Base-by-base conservation (phyloP, 2,888 invertebrate genomes). In the Sycophila texana region DNA sequence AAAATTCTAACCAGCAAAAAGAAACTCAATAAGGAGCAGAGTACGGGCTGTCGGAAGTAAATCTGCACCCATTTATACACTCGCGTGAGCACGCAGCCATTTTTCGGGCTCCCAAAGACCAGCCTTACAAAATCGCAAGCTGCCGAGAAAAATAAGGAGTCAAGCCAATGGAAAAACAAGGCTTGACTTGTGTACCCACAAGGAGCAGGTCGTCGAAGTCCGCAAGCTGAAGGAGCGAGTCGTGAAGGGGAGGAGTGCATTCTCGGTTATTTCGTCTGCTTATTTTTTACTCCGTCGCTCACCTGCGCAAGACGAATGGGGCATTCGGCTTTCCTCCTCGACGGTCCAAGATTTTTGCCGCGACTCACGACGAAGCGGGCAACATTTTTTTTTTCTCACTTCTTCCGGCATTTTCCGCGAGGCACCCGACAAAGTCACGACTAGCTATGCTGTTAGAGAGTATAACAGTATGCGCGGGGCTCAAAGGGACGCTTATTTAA, bases 401-500 rank as follows among this genome's bases (percentile, higher is more conserved):
- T 7, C 39, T 39, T 7, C 5, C 5, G 39, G 39, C 3, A 7
- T 39, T 2, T 5, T 39, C 7, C 39, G 39, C 39, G 39, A 5
- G 39, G 39, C 39, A 39, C 4, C 39, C 39, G 5, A 39, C 39
- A 3, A 26, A 26, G 4, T 39, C 5, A 4, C 4, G 39, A 39
- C 39, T 39, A 4, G 3, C 5, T 39, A 39, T 4, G 39, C 39
- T 39, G 39, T 39, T 39, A 39, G 39, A 0, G 39, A 7, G 39
- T 39, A 39, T 39, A 39, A 39, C 1, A 4, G 39, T 7, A 0
- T 39, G 5, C 39, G 0, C 13, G 2, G 7, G 26, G 47, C 60
- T 72, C 72, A 60, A 73, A 73, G 65, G 60, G 66, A 51, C 77
- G 67, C 78, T 74, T 79, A 79, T 71, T 79, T 79, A 79, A 79